Evolutionary conservation across 2,888 invertebrate species (phyloP), one percentile per base, ranked within the genome.

Genomic region (Caenorhabditis sulstoni): DNA sequence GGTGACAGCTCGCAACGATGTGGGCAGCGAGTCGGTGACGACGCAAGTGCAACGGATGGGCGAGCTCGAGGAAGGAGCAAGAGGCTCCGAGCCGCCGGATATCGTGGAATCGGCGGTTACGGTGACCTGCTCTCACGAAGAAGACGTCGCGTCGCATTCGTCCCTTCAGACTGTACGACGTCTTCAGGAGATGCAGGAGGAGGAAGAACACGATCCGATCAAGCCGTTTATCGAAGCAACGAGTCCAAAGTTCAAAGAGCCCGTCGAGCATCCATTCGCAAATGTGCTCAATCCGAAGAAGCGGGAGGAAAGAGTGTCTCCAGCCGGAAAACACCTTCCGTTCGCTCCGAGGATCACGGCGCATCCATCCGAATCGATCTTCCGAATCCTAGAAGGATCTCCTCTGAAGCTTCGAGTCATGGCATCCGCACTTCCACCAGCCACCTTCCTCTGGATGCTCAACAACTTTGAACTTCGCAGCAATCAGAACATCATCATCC

Each of bases 381-480:
- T 81, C 59, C 76, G 80, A 41, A 37, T 85, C 5, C 53, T 62
- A 1, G 81, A 82, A 18, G 81, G 80, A 49, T 66, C 81, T 9
- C 81, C 83, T 3, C 41, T 88, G 37, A 81, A 71, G 20, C 66
- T 86, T 9, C 81, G 83, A 11, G 84, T 86, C 5, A 70, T 73
- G 29, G 87, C 82, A 1, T 87, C 87, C 7, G 81, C 89, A 14
- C 85, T 86, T 9, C 89, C 89, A 11, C 85, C 84, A 23, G 89
- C 88, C 8, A 73, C 79, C 8, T 89, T 88, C 74, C 80, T 81
- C 9, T 89, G 89, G 89, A 75, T 83, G 52, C 66, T 87, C 16
- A 89, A 89, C 68, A 89, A 88, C 50, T 89, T 89, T 44, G 87
- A 88, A 52, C 29, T 86, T 20, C 81, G 86, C 37, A 18, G 55